phyloP scores from a whole-genome alignment of 2,113 vertebrate species.

The Stegostoma tigrinum region DNA sequence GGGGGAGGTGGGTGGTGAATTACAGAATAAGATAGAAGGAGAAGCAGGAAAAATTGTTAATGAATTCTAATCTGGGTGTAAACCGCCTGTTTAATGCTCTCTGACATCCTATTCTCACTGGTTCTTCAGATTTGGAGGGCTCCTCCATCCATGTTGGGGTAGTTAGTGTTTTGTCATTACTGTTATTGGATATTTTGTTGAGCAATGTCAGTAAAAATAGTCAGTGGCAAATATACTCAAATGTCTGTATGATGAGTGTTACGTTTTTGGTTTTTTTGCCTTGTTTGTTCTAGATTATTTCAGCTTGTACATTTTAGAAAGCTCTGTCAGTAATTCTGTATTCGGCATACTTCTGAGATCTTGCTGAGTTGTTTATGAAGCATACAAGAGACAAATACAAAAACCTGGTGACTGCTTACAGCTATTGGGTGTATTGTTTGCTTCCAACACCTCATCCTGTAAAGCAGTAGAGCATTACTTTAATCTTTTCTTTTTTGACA shows the following conservation, averaged over 20 bases:
- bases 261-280: background rate
- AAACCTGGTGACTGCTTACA: background rate
- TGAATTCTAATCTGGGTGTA: background rate
- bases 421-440: background rate
- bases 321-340: background rate
- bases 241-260: background rate
- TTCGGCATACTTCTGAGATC: background rate
- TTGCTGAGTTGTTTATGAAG: background rate
- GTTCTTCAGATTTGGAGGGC: background rate
- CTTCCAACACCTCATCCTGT: background rate
- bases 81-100: background rate
- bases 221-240: background rate
- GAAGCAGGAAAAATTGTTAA: background rate
- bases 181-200: background rate
- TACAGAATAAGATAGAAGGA: background rate
- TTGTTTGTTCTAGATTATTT: background rate
- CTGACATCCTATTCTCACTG: background rate
- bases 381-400: background rate
- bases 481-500: background rate
- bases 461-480: background rate
- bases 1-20: too few species aligned
- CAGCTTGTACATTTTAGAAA: background rate
- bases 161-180: background rate
- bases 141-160: background rate
- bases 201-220: background rate